These are phyloP conservation scores for Cryptocephalus primarius DNA, from an alignment of 2,888 invertebrate species.

Conservation along the genomic window DNA sequence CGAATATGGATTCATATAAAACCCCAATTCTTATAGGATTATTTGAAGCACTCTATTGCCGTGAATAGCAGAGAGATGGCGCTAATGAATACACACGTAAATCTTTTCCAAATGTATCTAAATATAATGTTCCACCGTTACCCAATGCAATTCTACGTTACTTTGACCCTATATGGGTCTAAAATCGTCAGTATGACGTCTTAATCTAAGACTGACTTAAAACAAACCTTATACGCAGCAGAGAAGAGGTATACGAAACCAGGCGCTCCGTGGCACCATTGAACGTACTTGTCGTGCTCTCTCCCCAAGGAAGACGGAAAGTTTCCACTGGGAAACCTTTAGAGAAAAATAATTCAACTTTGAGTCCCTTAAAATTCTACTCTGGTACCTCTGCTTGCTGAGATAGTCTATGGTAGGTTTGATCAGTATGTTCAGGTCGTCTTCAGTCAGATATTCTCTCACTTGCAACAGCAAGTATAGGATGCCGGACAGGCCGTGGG, in stretches of 20 bases:
- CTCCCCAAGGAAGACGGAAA: conserved; percentile 69
- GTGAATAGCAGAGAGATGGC: no score
- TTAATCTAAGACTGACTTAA: no score
- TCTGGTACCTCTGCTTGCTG: conserved; percentile 34
- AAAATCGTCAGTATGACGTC: no score
- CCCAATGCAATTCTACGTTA: no score
- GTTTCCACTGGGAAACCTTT: conserved; percentile 50
- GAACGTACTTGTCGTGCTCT: conserved; percentile 63
- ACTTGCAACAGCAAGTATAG: conserved; percentile 73
- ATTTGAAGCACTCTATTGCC: no score
- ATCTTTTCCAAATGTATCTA: no score
- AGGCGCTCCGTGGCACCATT: conserved; percentile 94
- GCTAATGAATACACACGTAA: no score
- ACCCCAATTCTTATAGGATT: no score
- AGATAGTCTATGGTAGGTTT: conserved; percentile 58
- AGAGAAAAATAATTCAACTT: not conserved
- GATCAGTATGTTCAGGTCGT: conserved; percentile 47
- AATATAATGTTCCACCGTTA: no score
- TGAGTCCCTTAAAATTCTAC: no score
- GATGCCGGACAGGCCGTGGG: conserved; percentile 83
- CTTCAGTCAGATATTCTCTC: conserved; percentile 41
- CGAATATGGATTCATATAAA: no score
- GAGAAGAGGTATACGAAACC: conserved; percentile 66
- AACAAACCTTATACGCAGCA: conserved; percentile 51
- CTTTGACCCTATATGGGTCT: no score